Base-by-base conservation (phyloP, 1,140 invertebrate genomes). In the Gryon sp. region DNA sequence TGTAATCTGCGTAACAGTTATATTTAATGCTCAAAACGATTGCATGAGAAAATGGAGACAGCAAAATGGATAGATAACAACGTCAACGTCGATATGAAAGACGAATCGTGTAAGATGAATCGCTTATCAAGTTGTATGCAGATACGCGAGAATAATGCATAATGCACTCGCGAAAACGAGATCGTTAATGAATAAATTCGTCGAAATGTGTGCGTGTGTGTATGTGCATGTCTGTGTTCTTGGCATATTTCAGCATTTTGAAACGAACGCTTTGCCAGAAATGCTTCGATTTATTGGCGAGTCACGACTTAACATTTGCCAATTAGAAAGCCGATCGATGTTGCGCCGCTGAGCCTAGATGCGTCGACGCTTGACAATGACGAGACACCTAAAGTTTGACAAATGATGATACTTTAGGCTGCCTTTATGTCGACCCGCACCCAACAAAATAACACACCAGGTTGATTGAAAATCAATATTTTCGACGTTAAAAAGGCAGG, bases 311-410 rank as follows among this genome's bases (percentile, higher is more conserved):
- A 46, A 62, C 48, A 59, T 57, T 59, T 38, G 59, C 69, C 69
- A 59, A 74, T 74, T 74, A 74, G 50, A 65, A 63, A 74, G 59
- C 38, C 59, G 60, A 59, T 74, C 70, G 53, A 74, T 74, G 30
- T 41, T 22, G 48, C 38, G 30, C 36, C n/a, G n/a, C n/a, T n/a
- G 15, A 60, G 36, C 53, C 43, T 57, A 28, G 38, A 8, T 19
- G 2, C 8, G 8, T 30, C 18, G 55, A 53, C 57, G 40, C 43
- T 62, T 43, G 69, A 65, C 59, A 73, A 50, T 65, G 69, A 73
- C 43, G 59, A 62, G 40, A 62, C 22, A 38, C 22, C 15, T 24
- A 2, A 15, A 40, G 14, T 66, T 66, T 75, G 70, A 66, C 52
- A 66, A 75, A 75, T 60, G 41, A 66, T 46, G 43, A 38, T 40